A percentile compares a stretch with the other conserved stretches of the same genome.
Evolutionary conservation across 2,113 vertebrate genomes (phyloP).

Genomic region (Seriola quinqueradiata): DNA sequence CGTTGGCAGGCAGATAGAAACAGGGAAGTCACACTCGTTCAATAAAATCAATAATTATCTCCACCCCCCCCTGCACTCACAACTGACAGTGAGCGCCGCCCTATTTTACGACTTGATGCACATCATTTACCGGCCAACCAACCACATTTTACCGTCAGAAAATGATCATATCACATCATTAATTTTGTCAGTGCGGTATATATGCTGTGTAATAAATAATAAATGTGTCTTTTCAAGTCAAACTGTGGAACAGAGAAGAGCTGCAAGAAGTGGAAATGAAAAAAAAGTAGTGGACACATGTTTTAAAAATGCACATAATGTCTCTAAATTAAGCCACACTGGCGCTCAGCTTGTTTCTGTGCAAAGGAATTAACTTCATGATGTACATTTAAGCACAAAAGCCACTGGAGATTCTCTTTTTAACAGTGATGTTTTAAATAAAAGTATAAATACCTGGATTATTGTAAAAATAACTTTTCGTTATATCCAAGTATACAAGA

Average conservation of each 20-base stretch:
- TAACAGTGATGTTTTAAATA: background rate
- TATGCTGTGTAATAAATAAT: background rate
- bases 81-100: background rate
- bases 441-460: background rate
- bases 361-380: background rate
- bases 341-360: background rate
- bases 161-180: background rate
- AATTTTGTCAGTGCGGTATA: background rate
- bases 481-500: too few species aligned
- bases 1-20: background rate
- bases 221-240: slow-evolving; percentile 11
- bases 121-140: background rate
- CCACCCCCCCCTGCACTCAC: background rate
- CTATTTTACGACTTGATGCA: background rate
- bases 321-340: background rate
- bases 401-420: background rate
- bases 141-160: background rate
- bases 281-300: background rate
- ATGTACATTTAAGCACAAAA: background rate
- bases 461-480: too few species aligned
- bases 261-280: background rate
- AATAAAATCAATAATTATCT: slow-evolving; percentile 25
- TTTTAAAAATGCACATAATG: background rate
- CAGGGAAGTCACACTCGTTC: background rate
- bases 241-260: background rate